These are phyloP conservation scores for Cerastis rubricosa DNA, from an alignment of 2,888 invertebrate genomes.

Conservation along the genomic window DNA sequence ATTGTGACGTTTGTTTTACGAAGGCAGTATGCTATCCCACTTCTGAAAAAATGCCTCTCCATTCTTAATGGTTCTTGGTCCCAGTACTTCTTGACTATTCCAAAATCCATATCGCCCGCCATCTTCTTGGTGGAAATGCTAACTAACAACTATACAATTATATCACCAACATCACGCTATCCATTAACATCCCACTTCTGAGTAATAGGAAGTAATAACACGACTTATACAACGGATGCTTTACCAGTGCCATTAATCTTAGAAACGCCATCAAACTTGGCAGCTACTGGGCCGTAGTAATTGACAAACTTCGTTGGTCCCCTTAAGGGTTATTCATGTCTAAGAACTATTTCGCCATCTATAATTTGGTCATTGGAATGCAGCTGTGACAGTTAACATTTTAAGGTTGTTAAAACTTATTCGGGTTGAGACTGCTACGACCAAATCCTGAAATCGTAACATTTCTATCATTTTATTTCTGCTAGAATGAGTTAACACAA, in stretches of 20 bases:
- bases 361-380: conserved; percentile 1
- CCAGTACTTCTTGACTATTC: not conserved
- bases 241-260: conserved; percentile 43
- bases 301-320: conserved; percentile 46
- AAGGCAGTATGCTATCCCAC: not conserved
- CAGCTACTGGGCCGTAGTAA: conserved; percentile 15
- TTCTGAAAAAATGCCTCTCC: not conserved
- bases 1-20: not conserved
- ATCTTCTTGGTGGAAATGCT: not conserved
- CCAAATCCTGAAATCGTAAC: not conserved
- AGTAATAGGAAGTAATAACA: conserved; percentile 21
- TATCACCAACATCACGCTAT: not conserved
- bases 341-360: conserved; percentile 22
- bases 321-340: conserved; percentile 8
- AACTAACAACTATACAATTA: not conserved
- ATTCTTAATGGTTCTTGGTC: not conserved
- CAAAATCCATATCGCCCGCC: not conserved
- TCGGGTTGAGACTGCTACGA: not conserved
- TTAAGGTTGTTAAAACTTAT: not conserved
- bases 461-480: too few species aligned
- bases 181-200: conserved; percentile 10
- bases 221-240: conserved; percentile 19
- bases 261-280: conserved; percentile 35
- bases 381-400: not conserved
- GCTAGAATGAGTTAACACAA: too few species aligned